A percentile compares a stretch with the other conserved stretches of the same genome.
These are phyloP conservation scores for Pygmarrhopalites habei DNA, from an alignment of 1,140 invertebrate species.

Conservation along the genomic window DNA sequence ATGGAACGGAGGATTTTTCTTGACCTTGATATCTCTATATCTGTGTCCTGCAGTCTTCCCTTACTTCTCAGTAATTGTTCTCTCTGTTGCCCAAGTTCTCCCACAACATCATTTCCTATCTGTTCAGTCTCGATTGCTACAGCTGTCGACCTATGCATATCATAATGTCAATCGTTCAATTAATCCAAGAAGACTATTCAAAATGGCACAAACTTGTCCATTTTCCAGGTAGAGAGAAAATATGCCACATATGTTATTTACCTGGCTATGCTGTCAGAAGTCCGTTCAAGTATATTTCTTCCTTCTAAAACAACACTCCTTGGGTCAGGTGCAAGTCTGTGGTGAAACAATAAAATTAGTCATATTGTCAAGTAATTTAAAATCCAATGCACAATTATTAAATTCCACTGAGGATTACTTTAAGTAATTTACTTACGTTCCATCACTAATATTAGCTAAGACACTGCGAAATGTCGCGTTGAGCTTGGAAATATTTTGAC, in stretches of 20 bases:
- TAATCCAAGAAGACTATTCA: too few relatives aligned
- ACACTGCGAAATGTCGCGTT: slow-evolving; percentile 25
- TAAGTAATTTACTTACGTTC: too few relatives aligned
- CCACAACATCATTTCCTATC: slow-evolving; percentile 66
- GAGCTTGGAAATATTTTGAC: slow-evolving; percentile 24
- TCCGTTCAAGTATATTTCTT: slow-evolving; percentile 53
- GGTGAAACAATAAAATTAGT: too few relatives aligned
- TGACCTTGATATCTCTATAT: slow-evolving; percentile 54
- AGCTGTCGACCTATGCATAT: slow-evolving; percentile 61
- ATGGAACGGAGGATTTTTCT: slow-evolving; percentile 55
- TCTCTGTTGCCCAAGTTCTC: slow-evolving; percentile 56
- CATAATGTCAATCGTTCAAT: too few relatives aligned
- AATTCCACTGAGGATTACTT: neutral
- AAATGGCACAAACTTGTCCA: too few relatives aligned
- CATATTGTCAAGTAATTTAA: too few relatives aligned
- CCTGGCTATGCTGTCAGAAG: slow-evolving; percentile 58
- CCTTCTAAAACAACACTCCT: slow-evolving; percentile 52
- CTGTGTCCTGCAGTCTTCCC: slow-evolving; percentile 54
- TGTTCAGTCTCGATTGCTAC: slow-evolving; percentile 70
- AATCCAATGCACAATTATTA: too few relatives aligned
- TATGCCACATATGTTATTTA: too few relatives aligned
- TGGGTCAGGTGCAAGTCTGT: slow-evolving; percentile 31
- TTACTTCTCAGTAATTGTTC: slow-evolving; percentile 56
- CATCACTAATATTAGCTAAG: slow-evolving; percentile 30
- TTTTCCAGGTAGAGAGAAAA: too few relatives aligned